These are phyloP conservation scores for Machaerirhynchus nigripectus DNA, from an alignment of 2,113 vertebrate genomes.

Conservation along the genomic window DNA sequence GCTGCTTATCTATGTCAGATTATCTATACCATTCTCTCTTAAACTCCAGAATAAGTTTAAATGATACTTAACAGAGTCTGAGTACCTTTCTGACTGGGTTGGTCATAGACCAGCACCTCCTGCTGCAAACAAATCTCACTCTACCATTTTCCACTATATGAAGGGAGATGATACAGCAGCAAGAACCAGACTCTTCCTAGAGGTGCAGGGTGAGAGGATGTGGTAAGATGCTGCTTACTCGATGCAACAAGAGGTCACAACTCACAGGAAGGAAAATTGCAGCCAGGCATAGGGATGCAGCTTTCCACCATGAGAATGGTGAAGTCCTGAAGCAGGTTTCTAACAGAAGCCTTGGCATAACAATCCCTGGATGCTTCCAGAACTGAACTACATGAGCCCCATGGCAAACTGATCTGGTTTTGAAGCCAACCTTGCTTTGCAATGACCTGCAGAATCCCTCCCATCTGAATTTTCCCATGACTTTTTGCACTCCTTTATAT, in stretches of 20 bases:
- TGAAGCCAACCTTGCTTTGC: neutral
- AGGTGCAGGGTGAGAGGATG: fast-evolving
- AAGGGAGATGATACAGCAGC: neutral
- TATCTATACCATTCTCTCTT: neutral
- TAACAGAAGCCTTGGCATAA: neutral
- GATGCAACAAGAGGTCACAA: neutral
- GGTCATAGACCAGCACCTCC: neutral
- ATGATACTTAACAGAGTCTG: neutral
- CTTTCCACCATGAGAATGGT: neutral
- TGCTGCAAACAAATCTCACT: neutral
- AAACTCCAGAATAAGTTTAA: neutral
- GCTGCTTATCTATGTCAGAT: neutral
- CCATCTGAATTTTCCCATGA: neutral
- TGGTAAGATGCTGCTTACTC: neutral
- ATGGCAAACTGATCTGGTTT: neutral
- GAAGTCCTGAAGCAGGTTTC: neutral
- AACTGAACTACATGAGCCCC: neutral
- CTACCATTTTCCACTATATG: neutral
- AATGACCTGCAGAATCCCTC: neutral
- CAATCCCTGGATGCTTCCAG: neutral
- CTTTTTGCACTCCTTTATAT: neutral
- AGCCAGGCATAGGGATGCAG: neutral
- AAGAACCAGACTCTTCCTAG: neutral
- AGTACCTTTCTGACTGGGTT: neutral
- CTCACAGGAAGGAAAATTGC: neutral